Conservation (phyloP, 2,888 invertebrate species). For the Microplitis deprimator region DNA sequence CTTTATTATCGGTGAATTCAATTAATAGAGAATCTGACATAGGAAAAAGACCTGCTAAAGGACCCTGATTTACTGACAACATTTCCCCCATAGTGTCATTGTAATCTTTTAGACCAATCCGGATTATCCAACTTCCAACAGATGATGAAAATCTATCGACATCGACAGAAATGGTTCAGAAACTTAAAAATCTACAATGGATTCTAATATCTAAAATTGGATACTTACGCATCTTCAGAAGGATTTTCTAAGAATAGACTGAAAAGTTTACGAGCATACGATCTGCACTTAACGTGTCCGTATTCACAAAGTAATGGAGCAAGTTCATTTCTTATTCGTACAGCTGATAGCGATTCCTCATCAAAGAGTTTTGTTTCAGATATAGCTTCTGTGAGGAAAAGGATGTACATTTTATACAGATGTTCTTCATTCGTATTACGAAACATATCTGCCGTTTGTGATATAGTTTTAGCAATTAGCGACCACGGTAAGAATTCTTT, state of each 20-base stretch:
- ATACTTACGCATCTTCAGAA: not conserved
- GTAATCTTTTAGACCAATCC: slow-evolving; percentile 67
- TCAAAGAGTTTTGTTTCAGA: slow-evolving; percentile 55
- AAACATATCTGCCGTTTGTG: not conserved
- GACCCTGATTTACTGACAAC: not conserved
- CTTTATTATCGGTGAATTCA: not conserved
- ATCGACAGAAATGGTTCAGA: not conserved
- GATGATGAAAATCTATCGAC: not conserved
- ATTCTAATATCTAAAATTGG: not conserved
- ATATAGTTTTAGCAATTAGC: slow-evolving; percentile 63
- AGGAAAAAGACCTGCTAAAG: not conserved
- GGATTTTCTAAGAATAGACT: not conserved
- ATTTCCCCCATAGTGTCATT: slow-evolving; percentile 49
- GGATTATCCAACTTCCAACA: slow-evolving; percentile 61
- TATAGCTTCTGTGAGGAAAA: slow-evolving; percentile 56
- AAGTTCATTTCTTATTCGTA: slow-evolving; percentile 55
- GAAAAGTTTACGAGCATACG: not conserved
- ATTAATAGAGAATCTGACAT: not conserved
- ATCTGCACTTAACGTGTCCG: not conserved
- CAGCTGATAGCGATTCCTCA: slow-evolving; percentile 58
- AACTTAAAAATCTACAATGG: not conserved
- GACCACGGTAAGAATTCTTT: slow-evolving; percentile 80
- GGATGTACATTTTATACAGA: slow-evolving; percentile 55
- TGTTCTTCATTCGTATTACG: slow-evolving; percentile 16
- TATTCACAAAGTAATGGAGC: not conserved